Evolutionary conservation across 35 echinoderm and acorn worm species (phyloP), one percentile per base, ranked within the genome.

Genomic region (Chiridota heheva): DNA sequence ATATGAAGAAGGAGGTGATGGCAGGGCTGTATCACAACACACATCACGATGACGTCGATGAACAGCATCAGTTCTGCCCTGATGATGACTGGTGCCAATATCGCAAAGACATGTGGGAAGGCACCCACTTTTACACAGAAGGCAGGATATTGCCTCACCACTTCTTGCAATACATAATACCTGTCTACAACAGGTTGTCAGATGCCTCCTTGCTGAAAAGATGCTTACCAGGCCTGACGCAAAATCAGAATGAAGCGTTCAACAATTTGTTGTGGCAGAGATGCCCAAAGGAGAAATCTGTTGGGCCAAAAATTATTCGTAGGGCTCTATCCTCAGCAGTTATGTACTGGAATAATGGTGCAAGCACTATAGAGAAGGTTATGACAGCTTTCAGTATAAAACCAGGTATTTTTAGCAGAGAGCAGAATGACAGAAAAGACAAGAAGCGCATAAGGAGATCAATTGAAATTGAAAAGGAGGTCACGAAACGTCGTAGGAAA

Each of bases 191-290:
- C 7, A 27, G 63, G 5, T 36, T 67, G n/a, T n/a, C 63, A 8
- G 63, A 67, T 67, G 17, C 63, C 32, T n/a, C 63, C 39, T 8
- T 31, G 27, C 63, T 67, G 18, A 22, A 36, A 32, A 67, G 63
- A 67, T 67, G 63, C 29, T 32, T 67, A 67, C 63, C 63, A 18
- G 63, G 63, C 32, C 63, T 67, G 24, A 67, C 63, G 33, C 63
- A 67, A 18, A 67, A 67, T 36, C 63, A 67, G 39, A 67, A 67
- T 36, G 63, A 28, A 17, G 63, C 63, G 33, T 67, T 67, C 63
- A 67, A 67, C 18, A 67, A 67, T 17, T 17, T 67, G 5, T 36
- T 67, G 0, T 67, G 63, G 27, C 63, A 67, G 18, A 28, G 63
- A 3, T 67, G 63, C 18, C 63, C 63, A 7, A 67, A 67, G 20